Evolutionary conservation across 2,888 invertebrate species (phyloP), one percentile per base, ranked within the genome.

Genomic region (Campopleginae sp.): DNA sequence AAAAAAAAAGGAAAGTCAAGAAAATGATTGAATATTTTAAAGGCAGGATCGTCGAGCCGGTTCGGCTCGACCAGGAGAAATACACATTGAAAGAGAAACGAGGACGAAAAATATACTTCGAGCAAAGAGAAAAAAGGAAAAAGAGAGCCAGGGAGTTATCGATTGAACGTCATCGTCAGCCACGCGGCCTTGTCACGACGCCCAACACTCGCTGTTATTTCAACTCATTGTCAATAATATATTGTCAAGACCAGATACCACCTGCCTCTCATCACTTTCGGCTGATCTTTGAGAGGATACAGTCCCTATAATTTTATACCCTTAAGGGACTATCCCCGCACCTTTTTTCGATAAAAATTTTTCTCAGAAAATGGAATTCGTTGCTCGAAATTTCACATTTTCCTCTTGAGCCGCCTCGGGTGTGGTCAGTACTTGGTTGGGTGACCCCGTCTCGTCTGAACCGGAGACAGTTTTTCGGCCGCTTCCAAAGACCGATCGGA

Each of bases 211-310:
- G 48, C 54, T 63, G 74, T 74, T 81, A 82, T 85, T 82, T 78
- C 75, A 75, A 79, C 78, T 78, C 81, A 78, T 75, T 75, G 63
- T 85, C 85, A 85, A 85, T 85, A 85, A 85, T 85, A 75, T 78
- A 85, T 85, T 70, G 23, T 70, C 54, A 54, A 70, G 31, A 77
- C 33, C 61, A 42, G 31, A 27, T n/a, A n/a, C n/a, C n/a, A n/a
- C n/a, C n/a, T n/a, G n/a, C n/a, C n/a, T n/a, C n/a, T n/a, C 46
- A n/a, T n/a, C 46, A 54, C 66, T 81, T 48, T 72, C 23, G 61
- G 61, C 1, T 58, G 66, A 70, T 66, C 44, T 42, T 27, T 58
- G 33, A 48, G 33, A 48, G 27, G 72, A 48, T 48, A 48, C 68
- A 44, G 12, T 46, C 33, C 10, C 23, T 14, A 33, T 72, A 27